Evolutionary conservation across 2,113 vertebrate genomes (phyloP), one percentile per base, ranked within the genome.

Genomic region (Spheniscus mendiculus): DNA sequence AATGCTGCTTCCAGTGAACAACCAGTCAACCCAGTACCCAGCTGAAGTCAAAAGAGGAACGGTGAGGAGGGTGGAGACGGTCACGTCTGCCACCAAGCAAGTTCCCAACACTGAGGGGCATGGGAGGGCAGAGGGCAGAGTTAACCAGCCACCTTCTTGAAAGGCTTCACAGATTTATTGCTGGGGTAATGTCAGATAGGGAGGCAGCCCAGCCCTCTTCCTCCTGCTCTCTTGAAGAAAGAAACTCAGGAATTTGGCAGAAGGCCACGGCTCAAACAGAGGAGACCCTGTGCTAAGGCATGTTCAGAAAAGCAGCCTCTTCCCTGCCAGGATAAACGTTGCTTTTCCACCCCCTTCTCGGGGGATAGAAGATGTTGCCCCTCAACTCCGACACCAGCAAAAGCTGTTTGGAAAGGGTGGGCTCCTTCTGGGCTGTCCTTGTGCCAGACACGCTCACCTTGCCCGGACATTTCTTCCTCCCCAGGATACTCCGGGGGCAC

Each of bases 151-250:
- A n/a, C 66, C 61, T 36, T 18, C 49, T 26, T 50, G 65, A 36
- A 88, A 94, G 44, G 61, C 67, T 89, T 6, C 73, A 15, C 5
- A 42, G 87, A 93, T 92, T 93, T 71, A 42, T 5, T 42, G 95
- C 90, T 4, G 36, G 72, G 93, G 88, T 11, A 84, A 6, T 8
- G 78, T 27, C 87, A 78, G 93, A 81, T 9, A 47, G 65, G 83
- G 93, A 96, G 90, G 95, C 96, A 95, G 90, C 94, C 96, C 93
- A 17, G 89, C 93, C 95, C 97, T 97, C 88, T 94, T 97, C 95
- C 91, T 96, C 91, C 93, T 50, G 88, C 95, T 95, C 89, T 73
- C 73, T 65, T 38, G 50, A 63, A 96, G 93, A 95, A 88, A 97
- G 83, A 52, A 58, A 84, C 88, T 89, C 93, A 63, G 86, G 95